Evolutionary conservation across 2,888 invertebrate genomes (phyloP).

Genomic region (Candidula unifasciata): DNA sequence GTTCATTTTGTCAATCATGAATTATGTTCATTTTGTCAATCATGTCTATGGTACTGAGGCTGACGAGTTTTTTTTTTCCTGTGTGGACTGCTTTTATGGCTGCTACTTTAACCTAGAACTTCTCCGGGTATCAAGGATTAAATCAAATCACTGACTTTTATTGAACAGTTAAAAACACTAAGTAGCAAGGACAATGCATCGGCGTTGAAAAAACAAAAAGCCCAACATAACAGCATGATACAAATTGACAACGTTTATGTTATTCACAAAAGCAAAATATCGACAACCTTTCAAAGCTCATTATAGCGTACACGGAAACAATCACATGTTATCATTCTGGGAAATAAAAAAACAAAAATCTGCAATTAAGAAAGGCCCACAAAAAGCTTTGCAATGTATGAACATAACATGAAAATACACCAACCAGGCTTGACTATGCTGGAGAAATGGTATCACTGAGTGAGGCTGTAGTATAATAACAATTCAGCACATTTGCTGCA

Average conservation of each 20-base stretch:
- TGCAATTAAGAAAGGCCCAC: conserved; percentile 17
- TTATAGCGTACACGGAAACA: conserved; percentile 11
- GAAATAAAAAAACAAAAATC: not conserved
- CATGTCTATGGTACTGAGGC: no score
- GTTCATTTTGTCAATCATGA: no score
- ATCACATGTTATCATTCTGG: not conserved
- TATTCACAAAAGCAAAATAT: conserved; percentile 35
- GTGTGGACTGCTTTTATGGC: no score
- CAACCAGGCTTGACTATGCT: not conserved
- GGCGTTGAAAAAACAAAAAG: not conserved
- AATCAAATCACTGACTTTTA: not conserved
- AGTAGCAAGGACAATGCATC: not conserved
- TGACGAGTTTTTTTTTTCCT: no score
- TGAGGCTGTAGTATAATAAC: conserved; percentile 20
- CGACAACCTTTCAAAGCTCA: conserved; percentile 23
- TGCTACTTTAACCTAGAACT: no score
- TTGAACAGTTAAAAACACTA: not conserved
- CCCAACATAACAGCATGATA: not conserved
- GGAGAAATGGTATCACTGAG: conserved; percentile 8
- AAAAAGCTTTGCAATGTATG: conserved; percentile 29
- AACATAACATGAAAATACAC: conserved; percentile 14
- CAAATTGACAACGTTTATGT: not conserved
- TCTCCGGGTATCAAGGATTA: no score
- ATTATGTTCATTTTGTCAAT: no score
- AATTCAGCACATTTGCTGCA: not conserved